Percentiles rank a stretch among this genome's conserved stretches.
phyloP scores from a whole-genome alignment of 2,797 vertebrate genomes.

The Anabacerthia variegaticeps region DNA sequence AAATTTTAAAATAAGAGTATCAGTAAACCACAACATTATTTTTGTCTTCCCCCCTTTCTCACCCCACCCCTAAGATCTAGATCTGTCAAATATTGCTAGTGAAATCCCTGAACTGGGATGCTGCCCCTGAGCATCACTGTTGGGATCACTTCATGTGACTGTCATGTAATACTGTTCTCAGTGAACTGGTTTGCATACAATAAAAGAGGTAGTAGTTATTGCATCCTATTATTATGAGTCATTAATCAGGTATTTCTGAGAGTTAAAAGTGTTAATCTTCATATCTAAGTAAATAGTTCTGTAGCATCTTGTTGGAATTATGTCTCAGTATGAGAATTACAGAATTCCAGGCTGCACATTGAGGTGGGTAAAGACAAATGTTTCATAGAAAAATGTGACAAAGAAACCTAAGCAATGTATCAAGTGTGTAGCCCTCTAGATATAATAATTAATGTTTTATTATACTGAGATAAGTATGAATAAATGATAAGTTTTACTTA shows the following conservation, averaged over 20 bases:
- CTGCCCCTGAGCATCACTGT: neutral
- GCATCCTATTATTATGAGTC: neutral
- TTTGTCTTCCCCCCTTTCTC: too few species aligned
- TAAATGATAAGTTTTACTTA: constrained; percentile 52
- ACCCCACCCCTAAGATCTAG: neutral
- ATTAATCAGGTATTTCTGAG: neutral
- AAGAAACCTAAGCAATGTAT: neutral
- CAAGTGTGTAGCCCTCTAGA: neutral
- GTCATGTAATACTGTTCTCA: neutral
- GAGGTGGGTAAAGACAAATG: neutral
- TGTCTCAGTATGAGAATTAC: neutral
- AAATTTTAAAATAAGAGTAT: neutral
- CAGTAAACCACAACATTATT: neutral
- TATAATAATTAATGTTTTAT: constrained; percentile 51
- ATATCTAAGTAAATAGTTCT: neutral
- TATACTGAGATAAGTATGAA: neutral
- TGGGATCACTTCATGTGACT: neutral
- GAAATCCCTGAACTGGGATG: neutral
- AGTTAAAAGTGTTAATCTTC: neutral
- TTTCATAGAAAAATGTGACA: neutral
- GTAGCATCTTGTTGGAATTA: neutral
- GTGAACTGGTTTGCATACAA: neutral
- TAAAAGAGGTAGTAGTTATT: neutral
- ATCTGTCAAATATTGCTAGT: neutral
- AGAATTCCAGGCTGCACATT: neutral